A percentile compares a stretch with the other conserved stretches of the same genome.
phyloP scores from a whole-genome alignment of 2,113 vertebrate genomes.

The Otis tarda region DNA sequence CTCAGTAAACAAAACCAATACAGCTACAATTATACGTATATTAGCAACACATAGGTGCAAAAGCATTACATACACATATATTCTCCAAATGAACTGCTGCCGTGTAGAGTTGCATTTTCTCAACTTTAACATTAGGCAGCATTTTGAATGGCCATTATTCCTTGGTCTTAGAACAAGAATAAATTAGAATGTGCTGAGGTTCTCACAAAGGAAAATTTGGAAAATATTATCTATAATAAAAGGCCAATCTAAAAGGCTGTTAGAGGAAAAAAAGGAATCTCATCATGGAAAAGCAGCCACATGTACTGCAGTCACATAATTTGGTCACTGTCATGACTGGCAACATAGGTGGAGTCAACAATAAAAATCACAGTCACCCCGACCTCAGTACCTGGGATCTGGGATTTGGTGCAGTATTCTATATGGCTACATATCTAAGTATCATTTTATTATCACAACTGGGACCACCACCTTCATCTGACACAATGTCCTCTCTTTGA shows the following conservation, averaged over 20 bases:
- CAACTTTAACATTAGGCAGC: not conserved
- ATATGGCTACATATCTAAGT: not conserved
- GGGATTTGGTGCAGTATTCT: not conserved
- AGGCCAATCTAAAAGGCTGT: not conserved
- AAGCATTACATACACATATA: not conserved
- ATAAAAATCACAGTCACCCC: not conserved
- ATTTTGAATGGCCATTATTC: not conserved
- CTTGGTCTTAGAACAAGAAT: not conserved
- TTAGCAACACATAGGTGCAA: not conserved
- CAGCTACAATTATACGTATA: not conserved
- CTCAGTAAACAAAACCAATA: too few species aligned
- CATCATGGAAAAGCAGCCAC: not conserved
- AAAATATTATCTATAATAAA: not conserved
- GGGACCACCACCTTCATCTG: accelerated
- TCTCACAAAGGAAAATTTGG: not conserved
- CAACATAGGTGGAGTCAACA: not conserved
- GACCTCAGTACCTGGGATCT: not conserved
- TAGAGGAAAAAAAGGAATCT: not conserved
- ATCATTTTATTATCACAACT: not conserved
- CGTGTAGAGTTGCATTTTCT: not conserved
- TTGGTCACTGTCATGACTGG: accelerated
- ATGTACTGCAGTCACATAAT: not conserved
- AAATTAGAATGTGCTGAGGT: not conserved
- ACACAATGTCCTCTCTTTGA: not conserved
- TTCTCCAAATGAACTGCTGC: not conserved